Conservation (phyloP, 2,797 vertebrate genomes). For the Lemur catta region DNA sequence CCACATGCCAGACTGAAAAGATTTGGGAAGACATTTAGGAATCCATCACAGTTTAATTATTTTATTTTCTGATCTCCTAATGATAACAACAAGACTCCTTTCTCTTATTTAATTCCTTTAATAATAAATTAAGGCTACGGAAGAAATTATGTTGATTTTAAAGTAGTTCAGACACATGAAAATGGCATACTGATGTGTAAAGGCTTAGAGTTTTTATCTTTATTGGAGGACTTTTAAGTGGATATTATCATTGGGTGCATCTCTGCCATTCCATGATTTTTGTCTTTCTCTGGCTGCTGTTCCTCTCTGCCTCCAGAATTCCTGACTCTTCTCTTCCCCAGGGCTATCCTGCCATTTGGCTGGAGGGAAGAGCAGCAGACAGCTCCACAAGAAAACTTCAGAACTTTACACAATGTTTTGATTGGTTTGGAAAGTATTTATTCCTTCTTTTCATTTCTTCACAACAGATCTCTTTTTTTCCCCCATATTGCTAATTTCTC, state of each 20-base stretch:
- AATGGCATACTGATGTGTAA: not conserved
- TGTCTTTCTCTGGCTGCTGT: not conserved
- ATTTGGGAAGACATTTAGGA: not conserved
- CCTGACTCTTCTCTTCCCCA: not conserved
- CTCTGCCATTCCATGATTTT: not conserved
- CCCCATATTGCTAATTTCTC: not conserved
- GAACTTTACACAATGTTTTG: not conserved
- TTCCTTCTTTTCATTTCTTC: not conserved
- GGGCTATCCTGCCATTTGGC: not conserved
- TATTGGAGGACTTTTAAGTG: not conserved
- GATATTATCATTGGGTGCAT: not conserved
- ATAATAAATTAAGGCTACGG: not conserved
- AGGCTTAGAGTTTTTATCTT: not conserved
- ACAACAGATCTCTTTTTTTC: not conserved
- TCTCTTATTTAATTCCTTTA: slow-evolving; percentile 8
- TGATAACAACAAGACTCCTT: not conserved
- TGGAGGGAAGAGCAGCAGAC: not conserved
- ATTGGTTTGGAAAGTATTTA: not conserved
- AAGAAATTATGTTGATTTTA: slow-evolving; percentile 16
- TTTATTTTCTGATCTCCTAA: not conserved
- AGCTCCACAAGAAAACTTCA: not conserved
- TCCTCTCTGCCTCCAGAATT: not conserved
- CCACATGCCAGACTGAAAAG: not conserved
- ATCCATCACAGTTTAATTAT: not conserved
- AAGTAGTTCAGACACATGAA: slow-evolving; percentile 2